Percentiles rank a stretch among this genome's conserved stretches.
Evolutionary conservation across 1,140 invertebrate genomes (phyloP).

Genomic region (Bombus picipes): DNA sequence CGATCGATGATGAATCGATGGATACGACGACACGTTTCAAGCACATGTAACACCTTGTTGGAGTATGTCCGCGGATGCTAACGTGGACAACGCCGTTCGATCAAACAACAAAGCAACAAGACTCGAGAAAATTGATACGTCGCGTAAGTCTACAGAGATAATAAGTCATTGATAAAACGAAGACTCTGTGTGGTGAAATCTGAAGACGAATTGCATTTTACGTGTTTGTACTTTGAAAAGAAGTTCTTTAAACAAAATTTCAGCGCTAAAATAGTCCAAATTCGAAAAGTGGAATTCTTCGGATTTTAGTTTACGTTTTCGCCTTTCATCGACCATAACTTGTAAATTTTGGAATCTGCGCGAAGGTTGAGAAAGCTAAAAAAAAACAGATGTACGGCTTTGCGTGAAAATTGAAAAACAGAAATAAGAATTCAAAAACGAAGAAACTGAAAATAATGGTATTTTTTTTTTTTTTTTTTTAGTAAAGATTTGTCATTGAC

Average conservation of each 20-base stretch:
- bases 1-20: constrained; percentile 38
- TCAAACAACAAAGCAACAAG: not conserved
- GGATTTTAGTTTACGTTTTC: not conserved
- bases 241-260: not conserved
- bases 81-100: not conserved
- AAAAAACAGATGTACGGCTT: too few species aligned
- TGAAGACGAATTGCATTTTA: not conserved
- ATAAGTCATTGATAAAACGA: not conserved
- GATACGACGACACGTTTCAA: constrained; percentile 1
- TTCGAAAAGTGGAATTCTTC: not conserved
- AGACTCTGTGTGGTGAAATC: not conserved
- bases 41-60: constrained; percentile 31
- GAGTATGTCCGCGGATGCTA: not conserved
- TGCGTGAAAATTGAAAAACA: not conserved
- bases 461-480: too few species aligned
- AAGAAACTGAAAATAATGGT: not conserved
- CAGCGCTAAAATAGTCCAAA: not conserved
- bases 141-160: not conserved
- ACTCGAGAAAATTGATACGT: not conserved
- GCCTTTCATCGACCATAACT: too few species aligned
- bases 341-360: not conserved
- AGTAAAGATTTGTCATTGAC: not conserved
- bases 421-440: not conserved
- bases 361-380: too few species aligned
- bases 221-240: not conserved